A percentile compares a stretch with the other conserved stretches of the same genome.
These are phyloP conservation scores for Alces alces DNA, from an alignment of 2,113 vertebrate species.

Conservation along the genomic window DNA sequence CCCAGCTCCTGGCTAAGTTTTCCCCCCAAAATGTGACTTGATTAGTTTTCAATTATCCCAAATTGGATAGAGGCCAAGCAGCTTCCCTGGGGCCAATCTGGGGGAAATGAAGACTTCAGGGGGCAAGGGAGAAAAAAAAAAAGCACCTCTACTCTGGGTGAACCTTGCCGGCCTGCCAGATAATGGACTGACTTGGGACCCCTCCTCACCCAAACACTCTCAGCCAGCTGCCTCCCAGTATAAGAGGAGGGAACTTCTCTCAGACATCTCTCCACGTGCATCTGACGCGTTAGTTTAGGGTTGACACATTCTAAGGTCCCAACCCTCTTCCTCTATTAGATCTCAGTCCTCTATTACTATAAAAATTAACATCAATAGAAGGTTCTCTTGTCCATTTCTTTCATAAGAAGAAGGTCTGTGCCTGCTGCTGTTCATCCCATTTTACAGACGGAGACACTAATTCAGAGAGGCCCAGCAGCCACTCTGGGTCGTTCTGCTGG, in stretches of 20 bases:
- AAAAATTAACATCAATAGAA: neutral
- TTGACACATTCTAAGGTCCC: neutral
- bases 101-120: neutral
- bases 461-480: neutral
- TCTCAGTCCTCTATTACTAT: neutral
- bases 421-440: neutral
- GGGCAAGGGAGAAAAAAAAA: neutral
- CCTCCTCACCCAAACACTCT: too few relatives aligned
- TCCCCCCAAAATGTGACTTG: neutral
- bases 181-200: neutral
- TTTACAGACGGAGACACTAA: neutral
- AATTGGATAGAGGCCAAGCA: neutral
- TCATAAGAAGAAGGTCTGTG: neutral
- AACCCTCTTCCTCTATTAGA: neutral
- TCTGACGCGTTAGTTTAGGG: neutral
- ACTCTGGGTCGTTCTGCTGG: neutral
- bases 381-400: neutral
- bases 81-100: neutral
- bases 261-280: neutral
- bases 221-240: neutral
- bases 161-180: neutral
- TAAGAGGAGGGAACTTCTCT: neutral
- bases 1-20: neutral
- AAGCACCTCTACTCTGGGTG: too few relatives aligned
- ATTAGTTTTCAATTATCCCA: neutral